Evolutionary conservation across 2,797 vertebrate species (phyloP).

Genomic region (Malurus splendens): DNA sequence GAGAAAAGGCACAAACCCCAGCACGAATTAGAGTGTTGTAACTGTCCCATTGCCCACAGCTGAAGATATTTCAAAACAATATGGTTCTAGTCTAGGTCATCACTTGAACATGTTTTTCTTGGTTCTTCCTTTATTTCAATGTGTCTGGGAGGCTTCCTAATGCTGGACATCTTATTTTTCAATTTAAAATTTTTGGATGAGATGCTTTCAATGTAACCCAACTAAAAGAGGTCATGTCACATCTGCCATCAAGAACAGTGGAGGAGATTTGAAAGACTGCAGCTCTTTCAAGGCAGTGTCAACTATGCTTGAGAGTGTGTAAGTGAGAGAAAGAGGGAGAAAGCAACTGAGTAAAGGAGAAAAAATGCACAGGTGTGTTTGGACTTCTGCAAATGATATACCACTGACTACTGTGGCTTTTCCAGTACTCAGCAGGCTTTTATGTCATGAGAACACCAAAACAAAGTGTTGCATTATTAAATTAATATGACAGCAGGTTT

Average conservation of each 20-base stretch:
- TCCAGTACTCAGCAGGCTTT: not conserved
- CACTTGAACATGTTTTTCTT: not conserved
- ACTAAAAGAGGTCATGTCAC: not conserved
- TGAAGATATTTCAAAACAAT: not conserved
- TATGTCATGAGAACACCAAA: not conserved
- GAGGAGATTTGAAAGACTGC: not conserved
- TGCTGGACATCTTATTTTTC: not conserved
- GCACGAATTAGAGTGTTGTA: accelerated
- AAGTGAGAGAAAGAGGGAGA: not conserved
- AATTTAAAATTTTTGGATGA: not conserved
- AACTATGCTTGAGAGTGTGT: not conserved
- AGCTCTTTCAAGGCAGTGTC: not conserved
- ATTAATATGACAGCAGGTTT: not conserved
- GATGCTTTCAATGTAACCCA: not conserved
- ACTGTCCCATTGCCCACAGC: not conserved
- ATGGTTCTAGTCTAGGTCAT: not conserved
- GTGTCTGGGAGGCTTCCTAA: not conserved
- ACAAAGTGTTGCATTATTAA: not conserved
- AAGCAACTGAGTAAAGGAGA: not conserved
- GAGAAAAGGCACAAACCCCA: not conserved
- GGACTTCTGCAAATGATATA: not conserved
- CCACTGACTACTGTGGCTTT: not conserved
- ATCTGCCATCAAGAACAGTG: accelerated
- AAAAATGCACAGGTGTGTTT: not conserved
- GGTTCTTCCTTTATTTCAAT: not conserved